Conservation (phyloP, 2,888 invertebrate species). For the Chrysomela aeneicollis region DNA sequence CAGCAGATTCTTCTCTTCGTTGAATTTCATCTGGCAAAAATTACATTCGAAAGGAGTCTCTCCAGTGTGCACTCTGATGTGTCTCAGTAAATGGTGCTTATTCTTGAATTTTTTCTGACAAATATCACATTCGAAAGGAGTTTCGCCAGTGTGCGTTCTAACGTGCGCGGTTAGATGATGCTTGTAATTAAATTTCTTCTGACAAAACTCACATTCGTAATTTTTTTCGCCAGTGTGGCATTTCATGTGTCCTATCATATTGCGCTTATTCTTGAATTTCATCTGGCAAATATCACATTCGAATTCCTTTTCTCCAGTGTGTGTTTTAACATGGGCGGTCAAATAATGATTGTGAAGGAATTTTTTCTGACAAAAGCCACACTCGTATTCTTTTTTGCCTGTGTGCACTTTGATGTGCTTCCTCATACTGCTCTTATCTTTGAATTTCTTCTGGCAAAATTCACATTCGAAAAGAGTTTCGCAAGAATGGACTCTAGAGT, state of each 20-base stretch:
- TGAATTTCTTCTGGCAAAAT: neutral
- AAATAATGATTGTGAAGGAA: too few relatives aligned
- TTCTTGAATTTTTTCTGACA: neutral
- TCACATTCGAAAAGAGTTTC: neutral
- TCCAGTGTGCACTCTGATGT: neutral
- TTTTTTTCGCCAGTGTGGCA: too few relatives aligned
- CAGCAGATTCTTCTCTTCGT: too few relatives aligned
- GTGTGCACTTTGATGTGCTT: neutral
- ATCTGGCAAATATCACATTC: too few relatives aligned
- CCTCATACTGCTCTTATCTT: neutral
- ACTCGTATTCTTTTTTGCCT: neutral
- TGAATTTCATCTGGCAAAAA: too few relatives aligned
- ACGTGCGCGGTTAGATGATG: neutral
- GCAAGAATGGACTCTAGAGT: neutral
- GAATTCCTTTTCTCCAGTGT: too few relatives aligned
- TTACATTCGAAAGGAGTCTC: too few relatives aligned
- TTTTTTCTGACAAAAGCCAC: neutral
- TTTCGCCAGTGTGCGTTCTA: neutral
- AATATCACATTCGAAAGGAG: neutral
- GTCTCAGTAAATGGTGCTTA: neutral
- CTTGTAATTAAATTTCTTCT: neutral
- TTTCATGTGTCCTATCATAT: too few relatives aligned
- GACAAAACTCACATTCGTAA: neutral
- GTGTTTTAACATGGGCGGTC: too few relatives aligned
- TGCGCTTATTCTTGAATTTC: too few relatives aligned